Conservation (phyloP, 2,888 invertebrate genomes). For the Catocala nupta region DNA sequence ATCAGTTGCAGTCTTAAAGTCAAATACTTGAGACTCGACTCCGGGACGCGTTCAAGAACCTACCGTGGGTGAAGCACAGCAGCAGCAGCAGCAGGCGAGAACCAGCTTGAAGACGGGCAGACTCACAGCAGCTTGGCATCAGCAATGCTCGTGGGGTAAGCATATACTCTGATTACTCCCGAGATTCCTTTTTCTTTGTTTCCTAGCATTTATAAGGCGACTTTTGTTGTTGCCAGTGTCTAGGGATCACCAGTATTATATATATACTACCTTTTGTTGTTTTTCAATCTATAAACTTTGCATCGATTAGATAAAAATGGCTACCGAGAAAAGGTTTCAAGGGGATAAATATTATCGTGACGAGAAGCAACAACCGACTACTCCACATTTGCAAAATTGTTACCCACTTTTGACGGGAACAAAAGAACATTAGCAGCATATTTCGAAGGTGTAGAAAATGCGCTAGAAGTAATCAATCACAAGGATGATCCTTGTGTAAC, state of each 20-base stretch:
- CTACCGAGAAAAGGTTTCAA: constrained; percentile 12
- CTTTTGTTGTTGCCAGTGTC: not conserved
- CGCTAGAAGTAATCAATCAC: constrained; percentile 37
- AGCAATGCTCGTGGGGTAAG: constrained; percentile 44
- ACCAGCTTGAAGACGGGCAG: not conserved
- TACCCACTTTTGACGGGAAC: constrained; percentile 51
- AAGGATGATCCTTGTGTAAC: constrained; percentile 19
- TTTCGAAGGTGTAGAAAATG: constrained; percentile 44
- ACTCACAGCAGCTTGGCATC: constrained; percentile 3
- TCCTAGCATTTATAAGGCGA: constrained; percentile 1
- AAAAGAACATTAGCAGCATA: constrained; percentile 43
- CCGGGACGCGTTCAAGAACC: not conserved
- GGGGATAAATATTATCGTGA: constrained; percentile 11
- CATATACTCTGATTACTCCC: constrained; percentile 32
- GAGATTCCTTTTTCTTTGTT: constrained; percentile 17
- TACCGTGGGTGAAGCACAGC: not conserved
- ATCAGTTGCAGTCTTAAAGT: too few relatives aligned
- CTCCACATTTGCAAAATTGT: constrained; percentile 24
- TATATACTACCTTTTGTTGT: not conserved
- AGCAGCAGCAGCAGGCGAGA: not conserved
- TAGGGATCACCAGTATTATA: not conserved
- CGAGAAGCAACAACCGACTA: constrained; percentile 14
- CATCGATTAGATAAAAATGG: constrained; percentile 19
- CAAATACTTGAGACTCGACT: too few relatives aligned
- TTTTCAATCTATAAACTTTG: not conserved